phyloP scores from a whole-genome alignment of 1,140 invertebrate genomes.

The Eueides isabella region DNA sequence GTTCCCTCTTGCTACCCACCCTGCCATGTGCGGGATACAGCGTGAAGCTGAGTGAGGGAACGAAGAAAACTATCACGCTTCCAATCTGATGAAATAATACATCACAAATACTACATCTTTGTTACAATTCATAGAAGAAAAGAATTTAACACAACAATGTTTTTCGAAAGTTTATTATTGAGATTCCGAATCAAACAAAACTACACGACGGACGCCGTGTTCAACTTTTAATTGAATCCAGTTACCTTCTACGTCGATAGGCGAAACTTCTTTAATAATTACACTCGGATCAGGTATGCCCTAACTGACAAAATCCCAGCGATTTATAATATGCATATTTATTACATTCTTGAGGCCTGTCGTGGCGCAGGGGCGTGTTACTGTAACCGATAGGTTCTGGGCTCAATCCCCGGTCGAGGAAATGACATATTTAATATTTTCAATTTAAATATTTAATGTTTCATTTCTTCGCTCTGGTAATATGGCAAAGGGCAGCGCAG shows the following conservation, averaged over 20 bases:
- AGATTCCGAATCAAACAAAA: slow-evolving; percentile 61
- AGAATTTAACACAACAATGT: slow-evolving; percentile 29
- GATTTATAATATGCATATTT: neutral
- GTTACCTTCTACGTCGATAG: slow-evolving; percentile 65
- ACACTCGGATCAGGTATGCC: slow-evolving; percentile 52
- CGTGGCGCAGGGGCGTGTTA: too few relatives aligned
- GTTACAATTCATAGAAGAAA: slow-evolving; percentile 15
- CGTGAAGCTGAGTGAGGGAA: too few relatives aligned
- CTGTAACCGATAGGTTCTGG: too few relatives aligned
- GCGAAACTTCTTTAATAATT: slow-evolving; percentile 75
- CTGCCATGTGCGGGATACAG: too few relatives aligned
- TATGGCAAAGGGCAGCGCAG: too few relatives aligned
- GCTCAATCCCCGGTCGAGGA: too few relatives aligned
- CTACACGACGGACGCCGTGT: slow-evolving; percentile 46
- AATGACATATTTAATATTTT: too few relatives aligned
- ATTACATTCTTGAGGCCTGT: neutral
- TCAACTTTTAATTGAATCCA: slow-evolving; percentile 76
- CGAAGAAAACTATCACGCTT: too few relatives aligned
- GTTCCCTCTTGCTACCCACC: too few relatives aligned
- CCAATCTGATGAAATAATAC: too few relatives aligned
- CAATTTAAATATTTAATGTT: too few relatives aligned
- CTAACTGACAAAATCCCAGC: neutral
- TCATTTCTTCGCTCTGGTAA: too few relatives aligned
- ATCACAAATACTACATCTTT: neutral
- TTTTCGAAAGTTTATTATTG: slow-evolving; percentile 52